phyloP scores from a whole-genome alignment of 2,888 invertebrate species.

The Aspidiotus destructor region DNA sequence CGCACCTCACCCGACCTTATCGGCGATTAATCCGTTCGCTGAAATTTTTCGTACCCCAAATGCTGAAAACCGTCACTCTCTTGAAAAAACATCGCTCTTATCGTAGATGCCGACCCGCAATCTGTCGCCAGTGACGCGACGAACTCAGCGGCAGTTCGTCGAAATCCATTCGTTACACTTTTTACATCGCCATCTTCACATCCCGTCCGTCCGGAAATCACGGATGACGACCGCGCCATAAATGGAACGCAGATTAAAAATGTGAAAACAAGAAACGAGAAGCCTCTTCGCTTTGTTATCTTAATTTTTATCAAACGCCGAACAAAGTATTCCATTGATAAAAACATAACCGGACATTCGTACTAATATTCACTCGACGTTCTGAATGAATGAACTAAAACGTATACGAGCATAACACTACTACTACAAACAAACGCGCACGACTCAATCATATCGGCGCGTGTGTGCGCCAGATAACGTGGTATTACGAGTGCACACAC shows the following conservation, averaged over 20 bases:
- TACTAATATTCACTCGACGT: constrained; percentile 4
- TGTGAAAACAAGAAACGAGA: constrained; percentile 1
- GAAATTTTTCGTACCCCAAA: no score
- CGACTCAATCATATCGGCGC: neutral
- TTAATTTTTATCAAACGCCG: constrained; percentile 1
- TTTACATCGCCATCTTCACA: neutral
- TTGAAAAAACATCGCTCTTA: no score
- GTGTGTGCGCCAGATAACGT: neutral
- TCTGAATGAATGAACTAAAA: neutral
- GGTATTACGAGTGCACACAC: no score
- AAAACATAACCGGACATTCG: constrained; percentile 1
- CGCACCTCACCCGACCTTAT: no score
- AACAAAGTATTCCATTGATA: constrained; percentile 4
- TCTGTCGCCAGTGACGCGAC: neutral
- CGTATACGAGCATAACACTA: neutral
- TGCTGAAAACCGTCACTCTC: no score
- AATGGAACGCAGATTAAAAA: neutral
- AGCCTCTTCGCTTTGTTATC: neutral
- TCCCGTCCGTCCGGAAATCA: neutral
- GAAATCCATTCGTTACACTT: neutral
- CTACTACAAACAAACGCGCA: no score
- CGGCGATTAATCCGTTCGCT: no score
- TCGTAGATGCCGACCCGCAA: neutral
- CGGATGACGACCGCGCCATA: constrained; percentile 2
- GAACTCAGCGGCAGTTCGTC: neutral